Percentiles rank a stretch among this genome's conserved stretches.
Conservation (phyloP, 1,140 invertebrate genomes). For the Hypothenemus hampei region DNA sequence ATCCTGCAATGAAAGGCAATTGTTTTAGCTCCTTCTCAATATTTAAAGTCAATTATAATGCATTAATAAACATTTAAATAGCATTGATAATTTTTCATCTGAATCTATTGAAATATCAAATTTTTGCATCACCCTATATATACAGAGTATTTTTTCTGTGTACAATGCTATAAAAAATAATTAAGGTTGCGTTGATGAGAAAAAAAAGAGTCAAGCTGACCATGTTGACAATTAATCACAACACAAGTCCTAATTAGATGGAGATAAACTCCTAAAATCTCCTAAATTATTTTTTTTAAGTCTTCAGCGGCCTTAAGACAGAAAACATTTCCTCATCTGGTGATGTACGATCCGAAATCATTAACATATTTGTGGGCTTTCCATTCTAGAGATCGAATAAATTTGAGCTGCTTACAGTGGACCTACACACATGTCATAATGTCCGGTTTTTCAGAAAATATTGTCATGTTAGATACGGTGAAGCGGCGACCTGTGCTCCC, state of each 20-base stretch:
- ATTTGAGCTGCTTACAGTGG: constrained; percentile 7
- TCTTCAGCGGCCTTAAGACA: neutral
- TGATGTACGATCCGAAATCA: constrained; percentile 3
- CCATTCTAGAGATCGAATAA: constrained; percentile 4
- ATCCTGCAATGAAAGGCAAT: too few species aligned
- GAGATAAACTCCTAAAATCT: neutral
- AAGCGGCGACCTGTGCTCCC: neutral
- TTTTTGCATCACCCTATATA: too few species aligned
- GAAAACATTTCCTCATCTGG: constrained; percentile 2
- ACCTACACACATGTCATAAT: constrained; percentile 7
- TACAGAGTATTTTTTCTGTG: too few species aligned
- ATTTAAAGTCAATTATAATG: too few species aligned
- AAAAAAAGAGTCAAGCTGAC: too few species aligned
- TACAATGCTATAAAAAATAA: too few species aligned
- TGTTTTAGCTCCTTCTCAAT: too few species aligned
- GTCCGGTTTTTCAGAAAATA: constrained; percentile 15
- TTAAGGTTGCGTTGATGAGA: too few species aligned
- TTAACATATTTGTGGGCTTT: constrained; percentile 11
- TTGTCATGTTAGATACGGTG: constrained; percentile 8
- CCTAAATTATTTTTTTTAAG: neutral
- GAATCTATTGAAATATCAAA: too few species aligned
- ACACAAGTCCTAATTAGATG: neutral
- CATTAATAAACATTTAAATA: too few species aligned
- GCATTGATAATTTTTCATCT: too few species aligned
- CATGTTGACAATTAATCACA: too few species aligned